Conservation (phyloP, 2,113 vertebrate genomes). For the Hylia prasina region DNA sequence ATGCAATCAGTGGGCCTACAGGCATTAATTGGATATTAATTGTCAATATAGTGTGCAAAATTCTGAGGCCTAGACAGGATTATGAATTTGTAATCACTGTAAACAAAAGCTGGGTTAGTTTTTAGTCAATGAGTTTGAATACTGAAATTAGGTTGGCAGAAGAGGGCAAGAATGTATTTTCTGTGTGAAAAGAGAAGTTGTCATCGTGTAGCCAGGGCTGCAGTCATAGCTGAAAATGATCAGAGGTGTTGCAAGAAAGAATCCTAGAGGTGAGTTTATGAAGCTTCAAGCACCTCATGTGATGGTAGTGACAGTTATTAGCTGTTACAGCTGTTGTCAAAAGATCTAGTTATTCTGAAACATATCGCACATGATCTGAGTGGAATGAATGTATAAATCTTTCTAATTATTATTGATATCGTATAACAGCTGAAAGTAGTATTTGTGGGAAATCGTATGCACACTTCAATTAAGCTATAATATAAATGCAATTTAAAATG, state of each 20-base stretch:
- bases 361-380: not conserved
- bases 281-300: not conserved
- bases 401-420: conserved; percentile 18
- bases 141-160: not conserved
- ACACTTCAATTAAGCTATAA: conserved; percentile 50
- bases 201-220: not conserved
- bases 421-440: not conserved
- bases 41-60: not conserved
- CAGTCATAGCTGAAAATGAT: not conserved
- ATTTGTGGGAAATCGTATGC: conserved; percentile 14
- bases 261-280: not conserved
- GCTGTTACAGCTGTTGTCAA: not conserved
- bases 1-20: not conserved
- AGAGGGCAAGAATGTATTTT: not conserved
- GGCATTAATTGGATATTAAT: not conserved
- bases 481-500: conserved; percentile 50
- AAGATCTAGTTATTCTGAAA: not conserved
- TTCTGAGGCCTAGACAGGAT: not conserved
- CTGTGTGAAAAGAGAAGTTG: not conserved
- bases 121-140: not conserved
- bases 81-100: not conserved
- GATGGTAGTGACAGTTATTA: not conserved
- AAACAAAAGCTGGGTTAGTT: not conserved
- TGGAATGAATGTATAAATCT: not conserved
- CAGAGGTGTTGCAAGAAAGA: not conserved